Conservation (phyloP, 1,140 invertebrate genomes). For the Mya arenaria region DNA sequence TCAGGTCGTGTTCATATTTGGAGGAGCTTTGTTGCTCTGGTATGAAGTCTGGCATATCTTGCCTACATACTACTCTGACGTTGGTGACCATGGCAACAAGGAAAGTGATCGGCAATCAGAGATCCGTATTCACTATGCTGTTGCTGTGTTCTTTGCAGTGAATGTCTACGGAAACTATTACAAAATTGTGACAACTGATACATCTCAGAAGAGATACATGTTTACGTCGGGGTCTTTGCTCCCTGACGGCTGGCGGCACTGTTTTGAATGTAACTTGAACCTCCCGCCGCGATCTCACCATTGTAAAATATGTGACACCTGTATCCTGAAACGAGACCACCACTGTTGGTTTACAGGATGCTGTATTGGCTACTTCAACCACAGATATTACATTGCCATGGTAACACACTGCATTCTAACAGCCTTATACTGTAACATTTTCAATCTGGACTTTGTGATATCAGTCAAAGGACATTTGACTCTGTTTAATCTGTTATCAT, state of each 20-base stretch:
- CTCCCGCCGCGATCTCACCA: constrained; percentile 87
- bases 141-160: constrained; percentile 47
- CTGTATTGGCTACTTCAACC: constrained; percentile 95
- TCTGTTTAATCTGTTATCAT: constrained; percentile 58
- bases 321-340: constrained; percentile 96
- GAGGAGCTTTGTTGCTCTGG: constrained; percentile 65
- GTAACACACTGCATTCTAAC: constrained; percentile 86
- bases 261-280: constrained; percentile 39
- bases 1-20: constrained; percentile 53
- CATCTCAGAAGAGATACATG: constrained; percentile 29
- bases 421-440: constrained; percentile 70
- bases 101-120: not conserved
- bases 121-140: constrained; percentile 43
- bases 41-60: constrained; percentile 61
- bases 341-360: constrained; percentile 96
- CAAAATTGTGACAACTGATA: constrained; percentile 60
- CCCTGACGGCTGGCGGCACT: constrained; percentile 59
- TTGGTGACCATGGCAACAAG: not conserved
- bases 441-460: constrained; percentile 67
- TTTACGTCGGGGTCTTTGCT: constrained; percentile 29
- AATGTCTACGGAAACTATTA: constrained; percentile 68
- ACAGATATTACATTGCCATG: constrained; percentile 93
- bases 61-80: constrained; percentile 53
- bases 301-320: constrained; percentile 90
- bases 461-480: constrained; percentile 63